Conservation (phyloP, 2,888 invertebrate genomes). For the Aphidius colemani region DNA sequence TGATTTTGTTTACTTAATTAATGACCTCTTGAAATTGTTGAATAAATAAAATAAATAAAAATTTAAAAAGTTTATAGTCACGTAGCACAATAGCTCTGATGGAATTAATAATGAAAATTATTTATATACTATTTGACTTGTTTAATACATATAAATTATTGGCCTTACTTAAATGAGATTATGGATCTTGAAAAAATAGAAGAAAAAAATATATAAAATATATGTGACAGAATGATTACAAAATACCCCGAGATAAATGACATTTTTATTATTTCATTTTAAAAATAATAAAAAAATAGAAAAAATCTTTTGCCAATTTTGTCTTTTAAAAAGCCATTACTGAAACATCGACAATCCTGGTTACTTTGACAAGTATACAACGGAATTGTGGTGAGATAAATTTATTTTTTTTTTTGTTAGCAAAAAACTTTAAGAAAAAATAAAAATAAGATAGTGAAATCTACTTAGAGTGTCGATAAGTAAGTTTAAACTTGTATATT, state of each 20-base stretch:
- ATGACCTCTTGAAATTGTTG: too few relatives aligned
- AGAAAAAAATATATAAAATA: too few relatives aligned
- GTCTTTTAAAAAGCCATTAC: not conserved
- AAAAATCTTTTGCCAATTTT: not conserved
- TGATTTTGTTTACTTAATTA: too few relatives aligned
- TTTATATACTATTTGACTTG: too few relatives aligned
- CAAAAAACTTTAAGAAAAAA: not conserved
- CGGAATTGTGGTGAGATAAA: not conserved
- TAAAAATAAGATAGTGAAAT: conserved; percentile 6
- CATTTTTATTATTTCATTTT: conserved; percentile 12
- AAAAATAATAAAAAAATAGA: not conserved
- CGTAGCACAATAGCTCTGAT: too few relatives aligned
- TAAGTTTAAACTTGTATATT: conserved; percentile 18
- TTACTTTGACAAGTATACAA: not conserved
- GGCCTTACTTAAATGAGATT: too few relatives aligned
- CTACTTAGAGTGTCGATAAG: conserved; percentile 16
- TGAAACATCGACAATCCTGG: not conserved
- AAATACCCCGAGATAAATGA: conserved; percentile 29
- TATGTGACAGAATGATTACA: conserved; percentile 24
- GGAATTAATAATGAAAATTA: too few relatives aligned
- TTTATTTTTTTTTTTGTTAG: not conserved
- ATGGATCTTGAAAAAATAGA: too few relatives aligned
- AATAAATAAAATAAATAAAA: too few relatives aligned
- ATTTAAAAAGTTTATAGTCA: too few relatives aligned
- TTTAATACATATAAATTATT: too few relatives aligned